These are phyloP conservation scores for Florisuga fusca DNA, from an alignment of 2,797 vertebrate genomes.

Conservation along the genomic window DNA sequence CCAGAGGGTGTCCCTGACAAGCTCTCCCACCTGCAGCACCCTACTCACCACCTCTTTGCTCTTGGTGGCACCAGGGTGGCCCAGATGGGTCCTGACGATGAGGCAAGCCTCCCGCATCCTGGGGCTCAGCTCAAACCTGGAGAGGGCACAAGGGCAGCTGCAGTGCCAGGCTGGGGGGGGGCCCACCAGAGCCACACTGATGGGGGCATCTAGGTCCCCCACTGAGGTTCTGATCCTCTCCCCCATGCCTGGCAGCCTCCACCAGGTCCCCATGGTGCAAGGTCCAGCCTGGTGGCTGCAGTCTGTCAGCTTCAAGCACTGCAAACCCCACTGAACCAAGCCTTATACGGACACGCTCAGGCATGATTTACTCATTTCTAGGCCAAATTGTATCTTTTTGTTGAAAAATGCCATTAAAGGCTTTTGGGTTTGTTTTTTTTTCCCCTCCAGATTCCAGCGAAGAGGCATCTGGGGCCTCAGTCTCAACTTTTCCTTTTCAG, in stretches of 20 bases:
- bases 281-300: rapidly evolving
- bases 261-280: rapidly evolving
- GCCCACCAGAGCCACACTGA: background rate
- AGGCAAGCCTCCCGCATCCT: constrained; percentile 94
- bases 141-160: rapidly evolving
- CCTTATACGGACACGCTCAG: background rate
- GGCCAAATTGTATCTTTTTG: background rate
- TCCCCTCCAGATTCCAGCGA: background rate
- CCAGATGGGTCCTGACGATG: constrained; percentile 88
- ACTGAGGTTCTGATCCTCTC: background rate
- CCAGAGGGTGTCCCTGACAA: rapidly evolving
- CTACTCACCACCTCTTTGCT: constrained; percentile 91
- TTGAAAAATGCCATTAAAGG: background rate
- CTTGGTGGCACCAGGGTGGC: constrained; percentile 81
- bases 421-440: background rate
- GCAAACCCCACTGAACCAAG: rapidly evolving
- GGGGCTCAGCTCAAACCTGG: constrained; percentile 91
- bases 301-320: background rate
- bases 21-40: rapidly evolving
- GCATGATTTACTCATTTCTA: background rate
- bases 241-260: rapidly evolving
- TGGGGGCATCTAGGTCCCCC: background rate
- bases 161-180: rapidly evolving
- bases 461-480: background rate
- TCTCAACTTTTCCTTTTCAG: background rate